Evolutionary conservation across 1,140 invertebrate species (phyloP).

Genomic region (Dendroctonus ponderosae): DNA sequence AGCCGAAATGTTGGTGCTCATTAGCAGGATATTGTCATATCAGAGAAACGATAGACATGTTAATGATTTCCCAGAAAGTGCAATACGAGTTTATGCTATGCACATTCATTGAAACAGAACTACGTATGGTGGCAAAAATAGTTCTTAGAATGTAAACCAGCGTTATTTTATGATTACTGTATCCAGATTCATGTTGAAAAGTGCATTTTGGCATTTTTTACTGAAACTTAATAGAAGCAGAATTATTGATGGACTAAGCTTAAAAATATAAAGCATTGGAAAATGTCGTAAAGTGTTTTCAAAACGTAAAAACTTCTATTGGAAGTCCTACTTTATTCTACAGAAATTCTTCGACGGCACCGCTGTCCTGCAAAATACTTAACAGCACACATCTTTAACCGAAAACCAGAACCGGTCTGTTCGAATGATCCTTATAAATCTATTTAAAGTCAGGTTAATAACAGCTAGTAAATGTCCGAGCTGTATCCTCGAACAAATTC

Average conservation of each 20-base stretch:
- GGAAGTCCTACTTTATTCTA: neutral
- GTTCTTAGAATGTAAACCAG: constrained; percentile 7
- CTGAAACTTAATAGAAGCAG: no score
- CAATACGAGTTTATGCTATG: constrained; percentile 7
- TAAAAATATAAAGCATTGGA: neutral
- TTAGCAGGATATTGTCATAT: no score
- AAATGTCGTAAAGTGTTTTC: neutral
- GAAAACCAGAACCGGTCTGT: neutral
- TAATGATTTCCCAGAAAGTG: constrained; percentile 8
- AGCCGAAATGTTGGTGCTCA: no score
- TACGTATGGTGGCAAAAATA: neutral
- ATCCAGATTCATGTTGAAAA: constrained; percentile 4
- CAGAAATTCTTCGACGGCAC: neutral
- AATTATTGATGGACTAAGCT: neutral
- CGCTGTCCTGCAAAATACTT: neutral
- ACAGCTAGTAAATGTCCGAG: constrained; percentile 17
- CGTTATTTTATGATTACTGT: constrained; percentile 17
- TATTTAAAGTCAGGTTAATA: constrained; percentile 16
- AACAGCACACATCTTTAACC: neutral
- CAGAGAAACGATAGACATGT: neutral
- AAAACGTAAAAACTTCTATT: neutral
- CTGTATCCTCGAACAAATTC: constrained; percentile 21
- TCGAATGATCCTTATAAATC: neutral
- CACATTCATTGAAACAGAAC: neutral
- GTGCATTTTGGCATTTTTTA: neutral